A percentile compares a stretch with the other conserved stretches of the same genome.
Conservation (phyloP, 2,888 invertebrate species). For the Monochamus alternatus region DNA sequence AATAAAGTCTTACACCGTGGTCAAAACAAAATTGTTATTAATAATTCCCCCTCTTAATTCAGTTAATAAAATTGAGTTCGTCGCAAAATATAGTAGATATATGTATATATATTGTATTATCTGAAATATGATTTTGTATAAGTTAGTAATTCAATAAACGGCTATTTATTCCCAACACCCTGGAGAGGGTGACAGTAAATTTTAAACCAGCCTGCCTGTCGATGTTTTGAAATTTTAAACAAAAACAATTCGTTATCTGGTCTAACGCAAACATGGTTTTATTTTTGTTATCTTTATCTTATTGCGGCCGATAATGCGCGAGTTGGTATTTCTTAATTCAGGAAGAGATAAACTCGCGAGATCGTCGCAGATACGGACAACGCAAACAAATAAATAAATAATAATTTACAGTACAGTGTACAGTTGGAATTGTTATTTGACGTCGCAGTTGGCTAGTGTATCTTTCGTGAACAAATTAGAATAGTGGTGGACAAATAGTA, state of each 20-base stretch:
- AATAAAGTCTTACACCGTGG: too few relatives aligned
- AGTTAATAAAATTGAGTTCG: too few relatives aligned
- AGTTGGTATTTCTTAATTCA: conserved; percentile 14
- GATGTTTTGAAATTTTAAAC: conserved; percentile 25
- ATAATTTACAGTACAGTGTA: conserved; percentile 35
- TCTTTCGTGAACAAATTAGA: background rate
- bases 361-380: conserved; percentile 26
- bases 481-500: background rate
- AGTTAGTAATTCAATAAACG: too few relatives aligned
- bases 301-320: conserved; percentile 22
- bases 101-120: too few relatives aligned
- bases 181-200: too few relatives aligned
- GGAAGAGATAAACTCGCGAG: conserved; percentile 20
- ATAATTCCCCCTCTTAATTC: too few relatives aligned
- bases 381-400: conserved; percentile 34
- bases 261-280: conserved; percentile 21
- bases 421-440: conserved; percentile 28
- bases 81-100: too few relatives aligned
- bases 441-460: background rate
- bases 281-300: conserved; percentile 33
- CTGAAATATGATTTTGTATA: too few relatives aligned
- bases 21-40: too few relatives aligned
- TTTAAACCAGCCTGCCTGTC: conserved; percentile 4
- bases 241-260: conserved; percentile 19
- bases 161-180: too few relatives aligned